A percentile compares a stretch with the other conserved stretches of the same genome.
Conservation (phyloP, 2,888 invertebrate genomes). For the Herminia tarsipennalis region DNA sequence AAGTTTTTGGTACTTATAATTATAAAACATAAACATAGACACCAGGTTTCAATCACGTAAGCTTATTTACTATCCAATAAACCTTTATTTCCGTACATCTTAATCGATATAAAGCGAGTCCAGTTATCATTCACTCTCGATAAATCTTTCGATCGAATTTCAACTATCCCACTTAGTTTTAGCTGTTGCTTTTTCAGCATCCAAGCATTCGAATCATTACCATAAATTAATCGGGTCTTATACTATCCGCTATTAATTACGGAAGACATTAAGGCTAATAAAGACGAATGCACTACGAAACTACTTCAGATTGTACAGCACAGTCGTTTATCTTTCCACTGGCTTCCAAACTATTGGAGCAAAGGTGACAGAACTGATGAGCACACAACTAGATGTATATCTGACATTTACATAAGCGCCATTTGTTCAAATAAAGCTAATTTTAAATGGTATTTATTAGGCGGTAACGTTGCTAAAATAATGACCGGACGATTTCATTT, state of each 20-base stretch:
- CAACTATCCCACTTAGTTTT: too few species aligned
- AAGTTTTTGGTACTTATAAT: too few species aligned
- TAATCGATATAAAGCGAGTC: too few species aligned
- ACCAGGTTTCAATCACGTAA: too few species aligned
- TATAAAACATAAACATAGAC: too few species aligned
- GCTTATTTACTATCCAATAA: too few species aligned
- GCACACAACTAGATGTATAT: conserved; percentile 1
- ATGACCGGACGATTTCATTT: not conserved
- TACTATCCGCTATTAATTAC: conserved; percentile 9
- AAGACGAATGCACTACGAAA: conserved; percentile 22
- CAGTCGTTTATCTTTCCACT: conserved; percentile 3
- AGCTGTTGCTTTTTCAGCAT: not conserved
- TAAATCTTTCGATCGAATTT: too few species aligned
- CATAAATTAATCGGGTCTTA: conserved; percentile 5
- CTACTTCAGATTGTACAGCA: conserved; percentile 4
- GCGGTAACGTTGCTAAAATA: conserved; percentile 1
- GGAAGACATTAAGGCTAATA: conserved; percentile 29
- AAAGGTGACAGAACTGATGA: conserved; percentile 9
- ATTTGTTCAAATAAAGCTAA: conserved; percentile 9
- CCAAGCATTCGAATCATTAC: not conserved
- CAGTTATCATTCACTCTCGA: too few species aligned
- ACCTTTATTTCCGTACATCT: too few species aligned
- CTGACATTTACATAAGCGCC: conserved; percentile 13
- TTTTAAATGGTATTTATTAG: conserved; percentile 10
- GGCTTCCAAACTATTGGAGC: conserved; percentile 1